Evolutionary conservation across 2,888 invertebrate genomes (phyloP), one percentile per base, ranked within the genome.

Genomic region (Epinotia brunnichana): DNA sequence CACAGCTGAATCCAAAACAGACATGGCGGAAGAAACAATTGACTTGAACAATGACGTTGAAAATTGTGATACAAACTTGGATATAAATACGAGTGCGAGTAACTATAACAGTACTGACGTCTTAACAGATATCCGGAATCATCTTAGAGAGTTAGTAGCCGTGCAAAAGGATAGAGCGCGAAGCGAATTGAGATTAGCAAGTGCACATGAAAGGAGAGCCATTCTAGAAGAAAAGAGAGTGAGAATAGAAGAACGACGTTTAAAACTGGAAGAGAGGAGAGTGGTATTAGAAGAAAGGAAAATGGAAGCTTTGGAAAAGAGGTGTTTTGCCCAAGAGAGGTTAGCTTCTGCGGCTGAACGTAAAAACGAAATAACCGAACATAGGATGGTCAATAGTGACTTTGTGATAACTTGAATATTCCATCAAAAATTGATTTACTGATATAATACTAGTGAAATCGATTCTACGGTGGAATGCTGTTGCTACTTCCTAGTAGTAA

Each of bases 191-290:
- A 60, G 71, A 29, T 11, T 61, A 13, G 71, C 71, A 29, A 57
- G 44, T 10, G 71, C 71, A 17, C 54, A 61, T 5, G 71, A 71
- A 67, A 66, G 66, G n/a, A 71, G 60, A 29, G 71, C 66, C 0
- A 60, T 66, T 21, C 24, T 71, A 44, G 71, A 71, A 61, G 71
- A 71, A 24, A 71, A 66, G 35, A 71, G 5, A 61, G 71, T 71
- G 7, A 60, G n/a, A 19, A 44, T 71, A 66, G 71, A 71, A 21
- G 71, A 71, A 21, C 10, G 66, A 7, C 66, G 71, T 0, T 35
- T 71, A 21, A 63, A 71, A 60, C 66, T 71, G 60, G 71, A 71
- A 17, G 71, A 71, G 59, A 60, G 64, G 10, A 66, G 59, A 60
- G 59, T 70, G 0, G 59, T 51, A 2, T 54, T 71, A 29, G 60